Percentiles rank a stretch among this genome's conserved stretches.
Evolutionary conservation across 2,888 invertebrate genomes (phyloP).

Genomic region (Cinara cedri): DNA sequence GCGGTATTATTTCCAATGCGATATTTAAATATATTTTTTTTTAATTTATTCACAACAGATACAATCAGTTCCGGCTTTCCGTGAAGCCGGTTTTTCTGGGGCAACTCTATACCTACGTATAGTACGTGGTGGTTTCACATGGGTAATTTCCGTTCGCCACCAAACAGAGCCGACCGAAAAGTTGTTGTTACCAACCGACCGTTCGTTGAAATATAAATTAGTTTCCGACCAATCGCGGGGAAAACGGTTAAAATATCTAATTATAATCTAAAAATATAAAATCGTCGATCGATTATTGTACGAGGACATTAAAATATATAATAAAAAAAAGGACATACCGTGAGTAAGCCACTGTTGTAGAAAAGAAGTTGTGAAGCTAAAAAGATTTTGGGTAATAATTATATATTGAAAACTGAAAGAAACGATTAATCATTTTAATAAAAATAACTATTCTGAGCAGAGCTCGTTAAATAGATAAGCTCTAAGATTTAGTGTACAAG

Average conservation of each 20-base stretch:
- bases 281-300: slow-evolving; percentile 1
- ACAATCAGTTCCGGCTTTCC: slow-evolving; percentile 49
- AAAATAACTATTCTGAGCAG: too few relatives aligned
- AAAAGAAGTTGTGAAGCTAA: too few relatives aligned
- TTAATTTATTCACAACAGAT: slow-evolving; percentile 41
- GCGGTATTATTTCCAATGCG: slow-evolving; percentile 22
- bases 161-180: slow-evolving; percentile 7
- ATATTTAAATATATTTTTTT: slow-evolving; percentile 19
- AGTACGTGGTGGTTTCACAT: slow-evolving; percentile 12
- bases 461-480: too few relatives aligned
- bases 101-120: slow-evolving; percentile 14
- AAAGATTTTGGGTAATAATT: too few relatives aligned
- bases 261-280: neutral
- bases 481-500: too few relatives aligned
- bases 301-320: neutral
- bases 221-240: neutral
- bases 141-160: neutral
- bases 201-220: neutral
- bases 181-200: slow-evolving; percentile 10
- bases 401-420: too few relatives aligned
- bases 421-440: too few relatives aligned
- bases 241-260: neutral
- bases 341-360: too few relatives aligned
- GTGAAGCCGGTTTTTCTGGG: slow-evolving; percentile 51
- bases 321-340: too few relatives aligned